Evolutionary conservation across 2,888 invertebrate species (phyloP).

Genomic region (Athetis lepigone): DNA sequence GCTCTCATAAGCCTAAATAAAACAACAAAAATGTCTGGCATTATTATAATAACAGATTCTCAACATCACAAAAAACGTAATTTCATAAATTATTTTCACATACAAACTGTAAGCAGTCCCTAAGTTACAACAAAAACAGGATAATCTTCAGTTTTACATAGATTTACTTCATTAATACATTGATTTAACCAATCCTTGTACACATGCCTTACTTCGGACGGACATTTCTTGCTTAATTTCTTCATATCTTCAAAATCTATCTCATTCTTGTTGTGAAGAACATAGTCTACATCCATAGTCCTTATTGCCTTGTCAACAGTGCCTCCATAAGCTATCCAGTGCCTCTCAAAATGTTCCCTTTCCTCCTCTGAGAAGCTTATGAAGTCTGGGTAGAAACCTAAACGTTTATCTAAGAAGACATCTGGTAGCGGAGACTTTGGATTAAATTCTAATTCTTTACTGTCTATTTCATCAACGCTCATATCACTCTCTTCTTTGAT

Average conservation of each 20-base stretch:
- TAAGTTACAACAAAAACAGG: constrained; percentile 76
- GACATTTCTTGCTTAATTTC: constrained; percentile 74
- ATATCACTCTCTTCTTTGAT: constrained; percentile 41
- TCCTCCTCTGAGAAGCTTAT: constrained; percentile 82
- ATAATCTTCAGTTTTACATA: constrained; percentile 78
- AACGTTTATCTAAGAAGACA: constrained; percentile 75
- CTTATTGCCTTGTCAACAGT: constrained; percentile 81
- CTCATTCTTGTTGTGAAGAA: constrained; percentile 76
- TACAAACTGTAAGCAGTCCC: constrained; percentile 39
- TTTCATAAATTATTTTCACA: constrained; percentile 27
- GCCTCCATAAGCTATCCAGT: constrained; percentile 92
- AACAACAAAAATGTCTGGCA: constrained; percentile 1
- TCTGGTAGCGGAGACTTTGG: constrained; percentile 83
- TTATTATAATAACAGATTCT: constrained; percentile 18
- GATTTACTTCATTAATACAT: constrained; percentile 79
- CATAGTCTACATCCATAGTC: constrained; percentile 77
- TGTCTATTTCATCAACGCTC: constrained; percentile 54
- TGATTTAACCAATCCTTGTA: constrained; percentile 82
- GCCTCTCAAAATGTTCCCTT: constrained; percentile 85
- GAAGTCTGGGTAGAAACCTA: constrained; percentile 87
- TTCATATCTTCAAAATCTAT: constrained; percentile 76
- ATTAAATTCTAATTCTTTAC: constrained; percentile 56
- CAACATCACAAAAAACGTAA: constrained; percentile 22
- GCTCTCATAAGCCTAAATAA: constrained; percentile 3
- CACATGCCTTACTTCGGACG: constrained; percentile 77